phyloP scores from a whole-genome alignment of 2,888 invertebrate species.

The Poecilus cupreus region DNA sequence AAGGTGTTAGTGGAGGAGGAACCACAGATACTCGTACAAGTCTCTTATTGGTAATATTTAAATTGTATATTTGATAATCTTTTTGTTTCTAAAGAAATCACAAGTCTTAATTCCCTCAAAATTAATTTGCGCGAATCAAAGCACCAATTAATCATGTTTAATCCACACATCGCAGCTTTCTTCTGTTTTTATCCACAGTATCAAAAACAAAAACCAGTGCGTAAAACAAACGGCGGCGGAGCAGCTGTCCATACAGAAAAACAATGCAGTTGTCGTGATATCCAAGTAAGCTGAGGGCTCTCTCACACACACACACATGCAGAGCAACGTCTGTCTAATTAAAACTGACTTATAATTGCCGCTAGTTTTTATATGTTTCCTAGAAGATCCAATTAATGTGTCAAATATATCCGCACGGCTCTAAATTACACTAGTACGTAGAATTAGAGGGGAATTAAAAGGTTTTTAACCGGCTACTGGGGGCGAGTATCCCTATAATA shows the following conservation, averaged over 20 bases:
- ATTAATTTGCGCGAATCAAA: not conserved
- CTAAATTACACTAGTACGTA: not conserved
- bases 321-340: conserved; percentile 30
- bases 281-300: conserved; percentile 11
- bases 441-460: not conserved
- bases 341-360: conserved; percentile 54
- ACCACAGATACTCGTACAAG: too few species aligned
- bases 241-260: conserved; percentile 48
- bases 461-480: not conserved
- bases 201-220: conserved; percentile 19
- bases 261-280: conserved; percentile 40
- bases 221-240: not conserved
- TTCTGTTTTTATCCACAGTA: not conserved
- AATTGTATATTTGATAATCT: too few species aligned
- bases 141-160: conserved; percentile 7
- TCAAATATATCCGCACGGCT: conserved; percentile 39
- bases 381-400: conserved; percentile 55
- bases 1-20: too few species aligned
- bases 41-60: too few species aligned
- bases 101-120: not conserved
- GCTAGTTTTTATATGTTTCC: conserved; percentile 48
- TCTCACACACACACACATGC: conserved; percentile 3
- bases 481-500: not conserved
- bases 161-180: not conserved
- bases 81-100: too few species aligned